Evolutionary conservation across 1,140 invertebrate species (phyloP), one percentile per base, ranked within the genome.

Genomic region (Melanaphis sacchari): DNA sequence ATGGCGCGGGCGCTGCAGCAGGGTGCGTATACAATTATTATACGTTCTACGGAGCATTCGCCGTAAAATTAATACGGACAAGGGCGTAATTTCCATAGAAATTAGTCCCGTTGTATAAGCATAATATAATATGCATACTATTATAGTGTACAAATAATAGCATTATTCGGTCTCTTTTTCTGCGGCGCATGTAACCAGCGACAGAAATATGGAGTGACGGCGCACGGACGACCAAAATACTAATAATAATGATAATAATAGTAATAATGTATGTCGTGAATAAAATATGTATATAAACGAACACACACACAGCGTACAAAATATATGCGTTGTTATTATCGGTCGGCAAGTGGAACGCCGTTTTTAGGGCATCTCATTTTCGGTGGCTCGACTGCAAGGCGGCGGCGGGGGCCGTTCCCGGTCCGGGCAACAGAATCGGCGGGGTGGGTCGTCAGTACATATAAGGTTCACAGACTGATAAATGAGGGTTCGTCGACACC

Each of bases 401-500:
- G 15, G 59, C 26, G 15, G 59, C 11, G 31, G 15, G 31, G 59
- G 59, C n/a, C 15, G 59, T n/a, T 54, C 26, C 15, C 59, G 90
- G 26, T 36, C 38, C 22, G 36, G 89, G 89, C 36, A 38, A 24
- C 3, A 66, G 41, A 15, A 40, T 40, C 90, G 54, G 54, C 1
- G 24, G 76, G 31, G 59, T 18, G n/a, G 59, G 15, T 76, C 59
- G 31, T 76, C n/a, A n/a, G 59, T n/a, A 76, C 46, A 49, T 3
- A n/a, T 26, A n/a, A n/a, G 91, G 59, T 41, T 49, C 43, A 38
- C n/a, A 82, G 59, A 92, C 91, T 81, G 91, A 92, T 82, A 82
- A 82, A 92, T 49, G 66, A 92, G 91, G 43, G 91, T 92, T 92
- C 91, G n/a, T 81, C 91, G 91, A 92, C 91, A 92, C 91, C 43